Percentiles rank a stretch among this genome's conserved stretches.
phyloP scores from a whole-genome alignment of 2,797 vertebrate species.

The Aotus griseimembra region DNA sequence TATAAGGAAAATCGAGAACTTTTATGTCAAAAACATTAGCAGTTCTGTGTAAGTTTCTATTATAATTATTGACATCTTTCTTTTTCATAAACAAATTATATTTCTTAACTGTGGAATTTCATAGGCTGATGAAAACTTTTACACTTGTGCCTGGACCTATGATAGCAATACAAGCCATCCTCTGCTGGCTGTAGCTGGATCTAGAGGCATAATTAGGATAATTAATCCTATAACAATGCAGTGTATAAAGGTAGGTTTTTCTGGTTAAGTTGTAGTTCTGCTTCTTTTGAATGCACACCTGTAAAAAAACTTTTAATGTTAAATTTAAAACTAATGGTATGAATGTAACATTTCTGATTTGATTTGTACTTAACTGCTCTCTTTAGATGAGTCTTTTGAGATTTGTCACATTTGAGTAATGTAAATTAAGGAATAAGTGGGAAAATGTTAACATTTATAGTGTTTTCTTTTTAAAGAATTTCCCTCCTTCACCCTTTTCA shows the following conservation, averaged over 20 bases:
- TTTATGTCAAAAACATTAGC: not conserved
- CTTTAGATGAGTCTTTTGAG: conserved; percentile 1
- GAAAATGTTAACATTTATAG: not conserved
- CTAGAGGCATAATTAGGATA: conserved; percentile 97
- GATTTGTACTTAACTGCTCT: conserved; percentile 18
- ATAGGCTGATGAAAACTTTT: conserved; percentile 99
- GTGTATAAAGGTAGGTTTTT: conserved; percentile 94
- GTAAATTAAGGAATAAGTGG: not conserved
- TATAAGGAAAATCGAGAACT: not conserved
- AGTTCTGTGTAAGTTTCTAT: not conserved
- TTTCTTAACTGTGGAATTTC: conserved; percentile 82
- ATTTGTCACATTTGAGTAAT: not conserved
- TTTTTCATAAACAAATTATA: conserved; percentile 48
- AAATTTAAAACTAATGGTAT: conserved; percentile 24
- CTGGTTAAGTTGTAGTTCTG: not conserved
- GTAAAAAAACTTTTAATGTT: not conserved
- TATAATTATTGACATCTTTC: not conserved
- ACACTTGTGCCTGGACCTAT: conserved; percentile 98
- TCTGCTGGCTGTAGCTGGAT: conserved; percentile 96
- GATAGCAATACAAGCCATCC: conserved; percentile 99
- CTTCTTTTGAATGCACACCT: conserved; percentile 32
- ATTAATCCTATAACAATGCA: conserved; percentile 99
- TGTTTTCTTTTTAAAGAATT: conserved; percentile 8
- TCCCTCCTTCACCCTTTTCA: not conserved
- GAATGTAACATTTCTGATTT: not conserved